phyloP scores from a whole-genome alignment of 2,113 vertebrate genomes.

The Chaetorhynchus papuensis region DNA sequence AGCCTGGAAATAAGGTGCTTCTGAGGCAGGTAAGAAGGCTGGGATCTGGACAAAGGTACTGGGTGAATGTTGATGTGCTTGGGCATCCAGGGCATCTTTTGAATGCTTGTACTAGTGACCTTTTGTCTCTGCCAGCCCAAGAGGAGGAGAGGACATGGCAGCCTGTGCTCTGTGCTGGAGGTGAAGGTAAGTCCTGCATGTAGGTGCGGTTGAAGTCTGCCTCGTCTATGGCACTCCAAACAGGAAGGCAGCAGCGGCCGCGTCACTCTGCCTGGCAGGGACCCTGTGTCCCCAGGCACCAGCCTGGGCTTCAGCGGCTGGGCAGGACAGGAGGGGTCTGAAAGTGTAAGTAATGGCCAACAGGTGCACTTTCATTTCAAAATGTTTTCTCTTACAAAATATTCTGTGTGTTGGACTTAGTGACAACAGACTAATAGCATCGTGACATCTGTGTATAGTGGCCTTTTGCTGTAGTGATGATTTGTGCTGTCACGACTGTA shows the following conservation, averaged over 20 bases:
- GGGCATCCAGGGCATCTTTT: not conserved
- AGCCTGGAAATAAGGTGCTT: not conserved
- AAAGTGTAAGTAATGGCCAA: not conserved
- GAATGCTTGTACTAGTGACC: too few relatives aligned
- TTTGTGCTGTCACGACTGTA: not conserved
- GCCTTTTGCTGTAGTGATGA: not conserved
- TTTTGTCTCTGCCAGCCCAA: not conserved
- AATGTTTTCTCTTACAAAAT: not conserved
- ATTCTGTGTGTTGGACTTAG: not conserved
- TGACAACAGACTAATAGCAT: not conserved
- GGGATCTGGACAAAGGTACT: not conserved
- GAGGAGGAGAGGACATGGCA: not conserved
- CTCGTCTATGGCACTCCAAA: not conserved
- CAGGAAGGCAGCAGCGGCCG: not conserved
- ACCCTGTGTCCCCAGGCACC: not conserved
- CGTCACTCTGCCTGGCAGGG: not conserved
- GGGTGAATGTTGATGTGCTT: not conserved
- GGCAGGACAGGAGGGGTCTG: not conserved
- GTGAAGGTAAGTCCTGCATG: not conserved
- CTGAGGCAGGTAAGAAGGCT: not conserved
- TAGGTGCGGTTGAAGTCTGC: not conserved
- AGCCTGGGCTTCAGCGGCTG: not conserved
- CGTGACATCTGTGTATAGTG: accelerated
- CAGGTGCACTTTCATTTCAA: not conserved
- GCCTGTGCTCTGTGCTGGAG: not conserved